phyloP scores from a whole-genome alignment of 2,888 invertebrate genomes.

The Chesias legatella region DNA sequence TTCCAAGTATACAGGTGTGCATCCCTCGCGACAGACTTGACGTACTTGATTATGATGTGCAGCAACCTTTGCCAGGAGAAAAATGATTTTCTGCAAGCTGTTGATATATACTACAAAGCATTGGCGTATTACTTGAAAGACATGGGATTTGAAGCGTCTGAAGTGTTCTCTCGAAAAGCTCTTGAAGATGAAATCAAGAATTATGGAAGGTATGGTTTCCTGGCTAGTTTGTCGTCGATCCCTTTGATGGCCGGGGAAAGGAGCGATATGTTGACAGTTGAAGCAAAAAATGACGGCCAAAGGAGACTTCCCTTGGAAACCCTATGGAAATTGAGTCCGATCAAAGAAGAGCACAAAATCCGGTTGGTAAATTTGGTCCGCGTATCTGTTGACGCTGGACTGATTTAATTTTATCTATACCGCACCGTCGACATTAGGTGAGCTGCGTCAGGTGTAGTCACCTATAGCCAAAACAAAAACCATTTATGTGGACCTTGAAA shows the following conservation, averaged over 20 bases:
- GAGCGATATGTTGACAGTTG: conserved; percentile 37
- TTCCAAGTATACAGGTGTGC: conserved; percentile 49
- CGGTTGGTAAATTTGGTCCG: conserved; percentile 43
- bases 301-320: conserved; percentile 46
- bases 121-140: conserved; percentile 45
- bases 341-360: conserved; percentile 40
- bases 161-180: conserved; percentile 37
- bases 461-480: no score
- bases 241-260: conserved; percentile 43
- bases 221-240: conserved; percentile 42
- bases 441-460: no score
- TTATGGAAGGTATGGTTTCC: conserved; percentile 45
- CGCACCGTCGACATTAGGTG: not conserved
- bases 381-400: conserved; percentile 43
- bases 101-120: conserved; percentile 40
- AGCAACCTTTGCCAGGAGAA: conserved; percentile 33
- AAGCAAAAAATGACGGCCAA: conserved; percentile 29
- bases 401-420: conserved; percentile 40
- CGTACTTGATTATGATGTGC: conserved; percentile 40
- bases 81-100: conserved; percentile 40
- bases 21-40: conserved; percentile 46
- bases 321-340: conserved; percentile 46
- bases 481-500: no score
- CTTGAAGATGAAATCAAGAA: conserved; percentile 43
- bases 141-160: conserved; percentile 39